Base-by-base conservation (phyloP, 2,888 invertebrate genomes). In the Melipona bicolor region DNA sequence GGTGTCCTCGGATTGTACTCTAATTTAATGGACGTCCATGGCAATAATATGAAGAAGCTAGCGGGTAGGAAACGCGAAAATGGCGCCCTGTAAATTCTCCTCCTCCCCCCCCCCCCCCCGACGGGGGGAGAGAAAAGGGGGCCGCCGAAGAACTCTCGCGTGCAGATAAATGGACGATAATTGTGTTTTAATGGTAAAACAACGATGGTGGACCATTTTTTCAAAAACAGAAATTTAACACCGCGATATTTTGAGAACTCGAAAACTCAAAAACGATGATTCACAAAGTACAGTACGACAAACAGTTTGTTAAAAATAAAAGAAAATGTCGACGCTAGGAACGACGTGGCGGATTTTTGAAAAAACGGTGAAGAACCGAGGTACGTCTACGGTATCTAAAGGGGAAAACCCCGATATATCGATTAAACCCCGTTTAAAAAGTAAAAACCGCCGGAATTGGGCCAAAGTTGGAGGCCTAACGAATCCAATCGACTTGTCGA, bases 401-500 rank as follows among this genome's bases (percentile, higher is more conserved):
- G 32, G 11, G 27, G 5, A 43, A 52, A 61, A 68, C 81, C 80
- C 15, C 43, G 81, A 36, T 81, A 27, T 81, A 83, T 83, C 82
- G 83, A 83, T 83, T 76, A 82, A 72, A 62, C 78, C 61, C 49
- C 72, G 74, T 70, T 84, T 83, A 83, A 83, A 43, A 84, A 84
- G 78, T 84, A 71, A 75, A 43, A 83, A 83, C 78, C 50, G 83
- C 36, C 65, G 75, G 74, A 84, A 84, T 84, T 83, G 68, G 84
- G 84, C 71, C 84, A 83, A 83, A 84, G 84, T 75, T 77, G 84
- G 69, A 24, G 62, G 65, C 71, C 83, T 73, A 77, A 82, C 83
- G 83, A 83, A 72, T 77, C 77, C 84, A 71, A 84, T 84, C 84
- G 78, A 78, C 83, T 78, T 84, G 83, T 77, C 84, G 83, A 84